Base-by-base conservation (phyloP, 1,140 invertebrate species). In the Zelostemma sp. region DNA sequence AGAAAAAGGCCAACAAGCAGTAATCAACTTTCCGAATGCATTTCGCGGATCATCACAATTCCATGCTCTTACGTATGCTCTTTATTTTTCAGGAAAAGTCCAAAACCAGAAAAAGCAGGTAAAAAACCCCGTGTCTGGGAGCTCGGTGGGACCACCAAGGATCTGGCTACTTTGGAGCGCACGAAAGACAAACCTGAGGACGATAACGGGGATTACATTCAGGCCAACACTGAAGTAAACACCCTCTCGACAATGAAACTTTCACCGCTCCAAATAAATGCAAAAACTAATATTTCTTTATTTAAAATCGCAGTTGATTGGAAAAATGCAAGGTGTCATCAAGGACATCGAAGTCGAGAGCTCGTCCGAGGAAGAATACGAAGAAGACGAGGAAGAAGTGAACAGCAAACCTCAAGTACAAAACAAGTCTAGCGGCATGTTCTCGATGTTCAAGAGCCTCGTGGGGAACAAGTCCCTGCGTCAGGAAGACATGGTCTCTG, bases 61-160 rank as follows among this genome's bases (percentile, higher is more conserved):
- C n/a, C n/a, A n/a, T n/a, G n/a, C n/a, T n/a, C n/a, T 57, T 48
- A 35, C 28, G 28, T 43, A 55, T 64, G 48, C 61, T 65, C 19
- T 41, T 33, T 66, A 40, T 38, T 17, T 15, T 59, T 9, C 50
- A 90, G 89, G 15, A 93, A 93, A 81, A 92, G 89, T 81, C 89
- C 89, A 12, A 88, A 88, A 60, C 78, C 86, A 12, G 90, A 93
- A 38, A 93, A 93, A 80, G 90, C 93, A 68, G 93, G 92, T 0
- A 99, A 99, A 79, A 93, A 95, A 78, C 93, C 92, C 0, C 89
- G 95, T 35, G 90, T 94, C 9, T 99, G 97, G 97, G 95, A 96
- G 65, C 80, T 95, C 17, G 90, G 91, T 50, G 96, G 96, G 45
- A 91, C 88, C 19, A 85, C 86, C 2, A 93, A 92, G 58, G 96